A percentile compares a stretch with the other conserved stretches of the same genome.
Conservation (phyloP, 2,888 invertebrate genomes). For the Tubulanus polymorphus region DNA sequence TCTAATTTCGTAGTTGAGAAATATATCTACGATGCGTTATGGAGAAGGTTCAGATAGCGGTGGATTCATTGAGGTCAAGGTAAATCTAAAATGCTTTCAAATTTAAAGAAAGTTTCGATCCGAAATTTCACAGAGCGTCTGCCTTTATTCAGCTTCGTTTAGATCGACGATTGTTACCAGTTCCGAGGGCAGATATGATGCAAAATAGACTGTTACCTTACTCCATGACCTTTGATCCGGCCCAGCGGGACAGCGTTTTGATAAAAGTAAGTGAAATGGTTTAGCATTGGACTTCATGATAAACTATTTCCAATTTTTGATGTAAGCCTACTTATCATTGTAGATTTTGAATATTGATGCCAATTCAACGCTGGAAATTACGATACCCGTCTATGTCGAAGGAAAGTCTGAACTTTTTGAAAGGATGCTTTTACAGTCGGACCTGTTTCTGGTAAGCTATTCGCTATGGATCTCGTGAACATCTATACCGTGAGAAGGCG, state of each 20-base stretch:
- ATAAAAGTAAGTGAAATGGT: constrained; percentile 1
- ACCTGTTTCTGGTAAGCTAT: constrained; percentile 11
- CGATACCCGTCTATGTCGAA: constrained; percentile 7
- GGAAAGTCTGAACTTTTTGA: constrained; percentile 9
- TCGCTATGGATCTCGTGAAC: too few species aligned
- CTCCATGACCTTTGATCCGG: constrained; percentile 9
- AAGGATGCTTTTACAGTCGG: constrained; percentile 8
- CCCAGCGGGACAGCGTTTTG: constrained; percentile 10
- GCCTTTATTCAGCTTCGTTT: not conserved
- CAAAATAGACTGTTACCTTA: constrained; percentile 2
- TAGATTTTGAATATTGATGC: too few species aligned
- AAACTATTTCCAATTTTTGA: too few species aligned
- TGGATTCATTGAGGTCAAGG: not conserved
- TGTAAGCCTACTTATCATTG: too few species aligned
- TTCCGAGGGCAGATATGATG: not conserved
- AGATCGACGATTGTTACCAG: constrained; percentile 3
- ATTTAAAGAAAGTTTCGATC: too few species aligned
- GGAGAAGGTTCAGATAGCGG: not conserved
- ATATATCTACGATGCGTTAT: not conserved
- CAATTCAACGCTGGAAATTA: not conserved
- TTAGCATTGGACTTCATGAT: too few species aligned
- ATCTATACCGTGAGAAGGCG: too few species aligned
- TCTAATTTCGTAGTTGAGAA: not conserved
- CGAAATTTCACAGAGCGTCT: too few species aligned
- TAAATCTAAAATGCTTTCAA: too few species aligned